Percentiles rank a stretch among this genome's conserved stretches.
These are phyloP conservation scores for Leptopilina myrica DNA, from an alignment of 2,888 invertebrate genomes.

Conservation along the genomic window DNA sequence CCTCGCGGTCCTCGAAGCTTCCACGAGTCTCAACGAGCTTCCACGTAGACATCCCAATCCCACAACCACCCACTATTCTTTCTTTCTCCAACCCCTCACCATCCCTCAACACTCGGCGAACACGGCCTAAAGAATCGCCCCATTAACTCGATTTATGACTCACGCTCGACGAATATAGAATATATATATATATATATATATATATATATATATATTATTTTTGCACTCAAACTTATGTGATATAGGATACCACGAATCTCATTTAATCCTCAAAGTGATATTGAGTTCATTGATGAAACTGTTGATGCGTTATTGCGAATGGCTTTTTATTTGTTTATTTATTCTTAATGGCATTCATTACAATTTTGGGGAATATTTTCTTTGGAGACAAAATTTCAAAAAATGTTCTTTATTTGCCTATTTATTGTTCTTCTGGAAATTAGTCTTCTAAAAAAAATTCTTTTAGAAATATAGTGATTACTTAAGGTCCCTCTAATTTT, in stretches of 20 bases:
- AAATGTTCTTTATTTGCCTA: too few species aligned
- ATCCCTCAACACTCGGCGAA: constrained; percentile 13
- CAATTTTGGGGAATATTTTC: too few species aligned
- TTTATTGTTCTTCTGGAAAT: too few species aligned
- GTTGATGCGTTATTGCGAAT: too few species aligned
- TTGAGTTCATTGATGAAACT: too few species aligned
- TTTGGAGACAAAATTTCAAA: too few species aligned
- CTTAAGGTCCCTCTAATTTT: too few species aligned
- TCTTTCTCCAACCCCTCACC: neutral
- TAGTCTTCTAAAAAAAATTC: too few species aligned
- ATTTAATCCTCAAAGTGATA: neutral
- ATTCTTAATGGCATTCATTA: too few species aligned
- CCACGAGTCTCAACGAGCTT: constrained; percentile 43
- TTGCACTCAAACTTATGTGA: constrained; percentile 3
- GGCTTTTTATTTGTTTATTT: too few species aligned
- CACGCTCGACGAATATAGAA: constrained; percentile 25
- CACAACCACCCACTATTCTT: neutral
- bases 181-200: neutral
- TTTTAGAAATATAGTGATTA: too few species aligned
- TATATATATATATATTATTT: neutral
- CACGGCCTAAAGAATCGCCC: constrained; percentile 51
- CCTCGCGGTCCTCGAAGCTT: constrained; percentile 59
- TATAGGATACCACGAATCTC: neutral
- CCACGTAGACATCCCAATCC: constrained; percentile 33
- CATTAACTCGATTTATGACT: constrained; percentile 51